Percentiles rank a stretch among this genome's conserved stretches.
Evolutionary conservation across 2,113 vertebrate species (phyloP).

Genomic region (Nymphicus hollandicus): DNA sequence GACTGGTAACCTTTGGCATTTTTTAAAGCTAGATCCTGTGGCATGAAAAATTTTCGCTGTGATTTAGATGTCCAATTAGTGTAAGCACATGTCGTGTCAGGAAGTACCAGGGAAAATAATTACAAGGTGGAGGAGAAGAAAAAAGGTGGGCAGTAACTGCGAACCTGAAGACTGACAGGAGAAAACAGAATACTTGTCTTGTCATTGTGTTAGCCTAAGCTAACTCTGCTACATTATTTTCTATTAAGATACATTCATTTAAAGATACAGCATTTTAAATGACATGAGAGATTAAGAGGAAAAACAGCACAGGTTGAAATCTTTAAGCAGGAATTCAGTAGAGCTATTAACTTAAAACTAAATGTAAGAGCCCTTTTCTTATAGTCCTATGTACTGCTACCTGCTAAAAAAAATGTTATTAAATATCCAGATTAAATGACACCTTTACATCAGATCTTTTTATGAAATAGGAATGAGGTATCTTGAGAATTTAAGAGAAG

Average conservation of each 20-base stretch:
- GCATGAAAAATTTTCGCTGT: not conserved
- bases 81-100: not conserved
- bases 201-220: not conserved
- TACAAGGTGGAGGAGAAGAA: not conserved
- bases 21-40: not conserved
- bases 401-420: not conserved
- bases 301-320: not conserved
- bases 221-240: not conserved
- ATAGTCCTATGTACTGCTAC: not conserved
- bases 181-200: not conserved
- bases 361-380: not conserved
- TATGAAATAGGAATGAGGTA: not conserved
- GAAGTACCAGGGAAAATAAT: not conserved
- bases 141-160: not conserved
- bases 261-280: not conserved
- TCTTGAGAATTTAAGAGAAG: not conserved
- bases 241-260: not conserved
- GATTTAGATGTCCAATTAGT: not conserved
- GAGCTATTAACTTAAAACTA: not conserved
- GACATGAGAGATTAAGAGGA: not conserved
- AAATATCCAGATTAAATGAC: not conserved
- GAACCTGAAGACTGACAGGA: not conserved
- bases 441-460: not conserved
- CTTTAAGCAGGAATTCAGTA: not conserved
- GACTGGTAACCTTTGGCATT: not conserved